Evolutionary conservation across 2,888 invertebrate genomes (phyloP).

Genomic region (Colostygia pectinataria): DNA sequence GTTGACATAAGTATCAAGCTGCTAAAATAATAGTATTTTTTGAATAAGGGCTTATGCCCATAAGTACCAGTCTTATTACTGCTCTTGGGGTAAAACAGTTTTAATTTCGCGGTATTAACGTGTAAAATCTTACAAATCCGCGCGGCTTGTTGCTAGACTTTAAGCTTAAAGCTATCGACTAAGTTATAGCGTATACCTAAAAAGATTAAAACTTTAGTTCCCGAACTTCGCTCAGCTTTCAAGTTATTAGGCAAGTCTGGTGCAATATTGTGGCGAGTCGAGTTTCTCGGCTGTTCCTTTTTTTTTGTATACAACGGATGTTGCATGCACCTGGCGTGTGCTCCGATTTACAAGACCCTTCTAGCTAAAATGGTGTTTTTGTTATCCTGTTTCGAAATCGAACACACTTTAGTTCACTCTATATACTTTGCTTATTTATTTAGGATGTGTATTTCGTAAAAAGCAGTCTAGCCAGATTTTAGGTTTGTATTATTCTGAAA

Average conservation of each 20-base stretch:
- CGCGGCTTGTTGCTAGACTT: constrained; percentile 24
- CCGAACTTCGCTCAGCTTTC: constrained; percentile 27
- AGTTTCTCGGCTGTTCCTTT: constrained; percentile 55
- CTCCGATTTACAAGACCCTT: constrained; percentile 45
- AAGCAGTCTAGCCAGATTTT: too few species aligned
- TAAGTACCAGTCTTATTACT: too few species aligned
- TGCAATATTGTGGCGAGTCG: constrained; percentile 48
- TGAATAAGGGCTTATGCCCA: too few species aligned
- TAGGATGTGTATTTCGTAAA: too few species aligned
- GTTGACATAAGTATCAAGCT: too few species aligned
- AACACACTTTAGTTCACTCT: constrained; percentile 1
- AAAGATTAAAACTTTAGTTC: constrained; percentile 35
- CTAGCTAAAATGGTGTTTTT: constrained; percentile 34
- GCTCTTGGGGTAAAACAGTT: constrained; percentile 8
- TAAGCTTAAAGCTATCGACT: constrained; percentile 28
- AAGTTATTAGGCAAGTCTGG: constrained; percentile 32
- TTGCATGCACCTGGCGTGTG: constrained; percentile 70
- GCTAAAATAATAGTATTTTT: too few species aligned
- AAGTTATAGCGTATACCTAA: constrained; percentile 31
- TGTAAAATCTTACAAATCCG: constrained; percentile 21
- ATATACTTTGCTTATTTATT: too few species aligned
- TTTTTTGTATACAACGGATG: constrained; percentile 60
- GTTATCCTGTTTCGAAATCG: constrained; percentile 28
- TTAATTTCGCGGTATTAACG: constrained; percentile 8
- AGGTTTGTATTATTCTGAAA: too few species aligned